Percentiles rank a stretch among this genome's conserved stretches.
Evolutionary conservation across 1,140 invertebrate genomes (phyloP).

Genomic region (Bombus soroeensis): DNA sequence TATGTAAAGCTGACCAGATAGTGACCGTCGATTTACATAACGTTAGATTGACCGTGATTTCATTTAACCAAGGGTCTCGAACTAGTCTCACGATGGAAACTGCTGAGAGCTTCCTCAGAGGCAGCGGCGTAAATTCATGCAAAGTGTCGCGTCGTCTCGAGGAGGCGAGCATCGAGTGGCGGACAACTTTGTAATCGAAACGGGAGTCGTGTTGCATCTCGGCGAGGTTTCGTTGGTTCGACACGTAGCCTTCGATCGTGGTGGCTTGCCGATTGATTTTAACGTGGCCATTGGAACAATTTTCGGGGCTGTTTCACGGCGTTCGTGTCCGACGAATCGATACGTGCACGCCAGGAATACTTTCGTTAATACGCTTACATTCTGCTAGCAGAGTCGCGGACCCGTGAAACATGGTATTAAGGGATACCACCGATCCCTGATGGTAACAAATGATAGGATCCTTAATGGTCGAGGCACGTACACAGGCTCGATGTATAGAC

Average conservation of each 20-base stretch:
- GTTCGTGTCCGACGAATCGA: conserved; percentile 51
- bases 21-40: conserved; percentile 81
- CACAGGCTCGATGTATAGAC: conserved; percentile 30
- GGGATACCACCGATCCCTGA: conserved; percentile 70
- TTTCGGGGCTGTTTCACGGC: conserved; percentile 28
- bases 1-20: conserved; percentile 82
- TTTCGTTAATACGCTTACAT: conserved; percentile 76
- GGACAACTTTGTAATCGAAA: conserved; percentile 56
- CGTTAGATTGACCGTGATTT: conserved; percentile 83
- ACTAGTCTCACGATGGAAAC: conserved; percentile 44
- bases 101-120: conserved; percentile 52
- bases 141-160: conserved; percentile 62
- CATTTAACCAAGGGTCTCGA: conserved; percentile 63
- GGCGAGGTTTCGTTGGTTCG: neutral
- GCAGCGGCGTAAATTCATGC: conserved; percentile 60
- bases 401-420: conserved; percentile 78
- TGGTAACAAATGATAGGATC: conserved; percentile 78
- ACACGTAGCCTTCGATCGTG: neutral
- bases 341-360: conserved; percentile 61
- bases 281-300: neutral
- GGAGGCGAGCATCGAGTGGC: neutral
- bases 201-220: neutral
- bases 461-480: conserved; percentile 74
- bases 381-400: conserved; percentile 68
- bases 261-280: conserved; percentile 25